Evolutionary conservation across 1,140 invertebrate genomes (phyloP).

Genomic region (Drosophila serrata): DNA sequence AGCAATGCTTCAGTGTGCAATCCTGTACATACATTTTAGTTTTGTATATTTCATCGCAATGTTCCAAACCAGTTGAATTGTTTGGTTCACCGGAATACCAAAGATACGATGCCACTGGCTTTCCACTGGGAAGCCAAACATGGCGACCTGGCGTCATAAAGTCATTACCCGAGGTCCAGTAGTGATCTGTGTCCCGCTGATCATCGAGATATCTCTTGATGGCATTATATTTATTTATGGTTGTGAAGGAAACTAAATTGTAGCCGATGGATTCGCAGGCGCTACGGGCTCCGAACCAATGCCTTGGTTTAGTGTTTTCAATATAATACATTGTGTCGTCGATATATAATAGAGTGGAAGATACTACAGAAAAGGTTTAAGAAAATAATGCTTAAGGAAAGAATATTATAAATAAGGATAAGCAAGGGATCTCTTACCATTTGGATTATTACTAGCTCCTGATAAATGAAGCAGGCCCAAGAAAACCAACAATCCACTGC

Average conservation of each 20-base stretch:
- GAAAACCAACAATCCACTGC: not conserved
- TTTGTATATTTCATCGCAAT: conserved; percentile 9
- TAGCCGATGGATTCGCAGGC: conserved; percentile 14
- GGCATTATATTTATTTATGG: not conserved
- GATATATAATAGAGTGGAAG: not conserved
- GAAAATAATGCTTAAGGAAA: not conserved
- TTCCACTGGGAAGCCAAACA: conserved; percentile 17
- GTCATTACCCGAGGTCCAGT: conserved; percentile 40
- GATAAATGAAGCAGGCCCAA: not conserved
- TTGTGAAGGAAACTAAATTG: conserved; percentile 12
- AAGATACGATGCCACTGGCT: not conserved
- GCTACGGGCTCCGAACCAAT: conserved; percentile 33
- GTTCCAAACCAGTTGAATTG: conserved; percentile 4
- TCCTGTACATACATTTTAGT: not conserved
- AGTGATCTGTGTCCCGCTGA: not conserved
- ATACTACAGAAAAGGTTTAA: not conserved
- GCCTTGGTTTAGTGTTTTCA: not conserved
- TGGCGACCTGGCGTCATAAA: conserved; percentile 7
- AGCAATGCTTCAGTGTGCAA: not conserved
- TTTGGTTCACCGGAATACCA: conserved; percentile 23
- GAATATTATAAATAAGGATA: not conserved
- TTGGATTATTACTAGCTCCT: not conserved
- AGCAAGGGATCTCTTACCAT: not conserved
- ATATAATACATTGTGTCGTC: conserved; percentile 5
- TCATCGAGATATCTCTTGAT: conserved; percentile 9